A percentile compares a stretch with the other conserved stretches of the same genome.
These are phyloP conservation scores for Picus viridis DNA, from an alignment of 2,797 vertebrate species.

Conservation along the genomic window DNA sequence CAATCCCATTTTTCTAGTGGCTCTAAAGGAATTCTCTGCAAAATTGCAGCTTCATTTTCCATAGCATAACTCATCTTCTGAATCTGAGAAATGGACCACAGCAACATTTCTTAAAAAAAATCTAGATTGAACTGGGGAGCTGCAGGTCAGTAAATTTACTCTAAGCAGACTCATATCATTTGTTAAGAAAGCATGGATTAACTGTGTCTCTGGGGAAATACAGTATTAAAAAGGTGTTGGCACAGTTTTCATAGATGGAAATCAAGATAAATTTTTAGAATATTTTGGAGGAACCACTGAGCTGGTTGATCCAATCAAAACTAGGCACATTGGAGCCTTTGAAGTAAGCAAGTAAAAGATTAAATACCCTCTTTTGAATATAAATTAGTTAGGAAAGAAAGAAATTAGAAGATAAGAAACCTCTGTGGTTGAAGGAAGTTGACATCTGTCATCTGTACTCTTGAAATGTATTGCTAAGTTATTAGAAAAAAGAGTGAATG, in stretches of 20 bases:
- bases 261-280: background rate
- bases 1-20: background rate
- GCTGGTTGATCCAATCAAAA: background rate
- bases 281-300: background rate
- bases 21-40: background rate
- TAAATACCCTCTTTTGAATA: background rate
- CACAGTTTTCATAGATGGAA: background rate
- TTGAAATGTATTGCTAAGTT: background rate
- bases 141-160: slow-evolving; percentile 2
- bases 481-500: background rate
- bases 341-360: background rate
- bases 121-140: background rate
- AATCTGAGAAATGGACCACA: background rate
- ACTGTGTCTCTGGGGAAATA: background rate
- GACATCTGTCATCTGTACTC: background rate
- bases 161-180: background rate
- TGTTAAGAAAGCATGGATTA: background rate
- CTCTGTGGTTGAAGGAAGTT: background rate
- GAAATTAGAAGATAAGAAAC: background rate
- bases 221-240: background rate
- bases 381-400: background rate
- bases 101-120: background rate
- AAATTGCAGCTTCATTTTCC: background rate
- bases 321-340: background rate
- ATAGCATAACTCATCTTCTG: background rate